A percentile compares a stretch with the other conserved stretches of the same genome.
Conservation (phyloP, 2,797 vertebrate genomes). For the Anguilla anguilla region DNA sequence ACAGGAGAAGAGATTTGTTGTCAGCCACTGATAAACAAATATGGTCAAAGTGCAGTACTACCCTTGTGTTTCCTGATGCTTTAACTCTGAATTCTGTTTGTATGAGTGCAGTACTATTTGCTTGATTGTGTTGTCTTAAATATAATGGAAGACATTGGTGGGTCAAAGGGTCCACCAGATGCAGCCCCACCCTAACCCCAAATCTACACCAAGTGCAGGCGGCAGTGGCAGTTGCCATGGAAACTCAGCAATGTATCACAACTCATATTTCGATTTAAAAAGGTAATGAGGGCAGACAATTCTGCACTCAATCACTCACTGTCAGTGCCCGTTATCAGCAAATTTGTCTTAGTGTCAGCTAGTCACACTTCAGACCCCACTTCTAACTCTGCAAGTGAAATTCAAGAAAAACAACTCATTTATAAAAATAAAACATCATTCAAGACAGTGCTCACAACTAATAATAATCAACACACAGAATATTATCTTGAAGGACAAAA, state of each 20-base stretch:
- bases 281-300: constrained; percentile 75
- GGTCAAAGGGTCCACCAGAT: constrained; percentile 45
- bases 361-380: constrained; percentile 61
- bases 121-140: constrained; percentile 17
- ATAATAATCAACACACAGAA: constrained; percentile 2
- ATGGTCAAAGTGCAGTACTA: neutral
- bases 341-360: constrained; percentile 74
- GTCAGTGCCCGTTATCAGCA: constrained; percentile 74
- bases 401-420: constrained; percentile 53
- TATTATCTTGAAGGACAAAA: neutral
- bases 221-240: constrained; percentile 66
- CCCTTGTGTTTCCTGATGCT: constrained; percentile 20
- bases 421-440: constrained; percentile 36
- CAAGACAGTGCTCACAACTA: neutral
- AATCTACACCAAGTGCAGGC: constrained; percentile 49
- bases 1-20: neutral
- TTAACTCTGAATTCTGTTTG: constrained; percentile 35
- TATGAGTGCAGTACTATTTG: neutral
- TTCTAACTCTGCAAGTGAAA: constrained; percentile 54
- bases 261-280: constrained; percentile 76
- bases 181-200: constrained; percentile 23
- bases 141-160: constrained; percentile 47
- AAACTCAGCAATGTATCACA: constrained; percentile 70
- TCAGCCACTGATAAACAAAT: constrained; percentile 9
- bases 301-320: constrained; percentile 75